phyloP scores from a whole-genome alignment of 1,140 invertebrate species.

The Tribolium madens region DNA sequence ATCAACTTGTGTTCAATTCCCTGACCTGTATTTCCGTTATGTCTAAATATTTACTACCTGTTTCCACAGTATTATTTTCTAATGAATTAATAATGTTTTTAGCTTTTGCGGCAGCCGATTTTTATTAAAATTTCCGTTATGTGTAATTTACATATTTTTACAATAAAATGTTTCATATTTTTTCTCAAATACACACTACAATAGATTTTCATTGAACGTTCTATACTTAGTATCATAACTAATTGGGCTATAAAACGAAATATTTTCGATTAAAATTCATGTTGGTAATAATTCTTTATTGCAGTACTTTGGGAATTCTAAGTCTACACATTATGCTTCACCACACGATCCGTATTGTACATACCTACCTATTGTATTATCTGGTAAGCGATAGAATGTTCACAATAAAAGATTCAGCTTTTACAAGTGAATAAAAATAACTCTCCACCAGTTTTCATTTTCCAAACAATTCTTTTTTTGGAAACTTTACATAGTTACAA shows the following conservation, averaged over 20 bases:
- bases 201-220: not conserved
- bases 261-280: conserved; percentile 31
- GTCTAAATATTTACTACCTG: not conserved
- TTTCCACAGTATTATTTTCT: not conserved
- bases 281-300: conserved; percentile 32
- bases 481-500: not conserved
- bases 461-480: not conserved
- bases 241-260: conserved; percentile 18
- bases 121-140: no score
- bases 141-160: not conserved
- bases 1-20: not conserved
- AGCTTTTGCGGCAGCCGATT: not conserved
- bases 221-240: conserved; percentile 6
- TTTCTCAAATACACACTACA: not conserved
- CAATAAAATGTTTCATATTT: not conserved
- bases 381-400: conserved; percentile 2
- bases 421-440: not conserved
- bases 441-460: not conserved
- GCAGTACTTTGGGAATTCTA: conserved; percentile 21
- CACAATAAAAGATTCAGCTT: not conserved
- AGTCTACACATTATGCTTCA: conserved; percentile 12
- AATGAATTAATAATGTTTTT: not conserved
- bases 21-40: not conserved
- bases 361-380: conserved; percentile 25
- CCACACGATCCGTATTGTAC: conserved; percentile 9